These are phyloP conservation scores for Drosophila funebris DNA, from an alignment of 1,140 invertebrate species.

Conservation along the genomic window DNA sequence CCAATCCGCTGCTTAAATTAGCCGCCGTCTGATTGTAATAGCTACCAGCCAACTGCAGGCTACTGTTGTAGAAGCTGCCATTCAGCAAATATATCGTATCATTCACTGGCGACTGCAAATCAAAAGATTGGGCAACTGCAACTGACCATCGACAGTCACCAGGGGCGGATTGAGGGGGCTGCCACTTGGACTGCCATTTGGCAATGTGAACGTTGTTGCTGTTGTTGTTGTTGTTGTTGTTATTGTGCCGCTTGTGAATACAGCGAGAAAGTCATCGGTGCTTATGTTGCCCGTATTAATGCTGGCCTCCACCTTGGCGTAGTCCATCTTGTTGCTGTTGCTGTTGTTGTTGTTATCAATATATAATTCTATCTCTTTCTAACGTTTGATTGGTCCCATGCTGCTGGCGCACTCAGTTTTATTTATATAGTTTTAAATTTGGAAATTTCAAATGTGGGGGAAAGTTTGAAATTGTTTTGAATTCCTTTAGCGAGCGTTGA, in stretches of 20 bases:
- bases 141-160: conserved; percentile 70
- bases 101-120: conserved; percentile 44
- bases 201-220: neutral
- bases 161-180: conserved; percentile 73
- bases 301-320: conserved; percentile 61
- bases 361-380: conserved; percentile 40
- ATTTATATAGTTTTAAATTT: conserved; percentile 68
- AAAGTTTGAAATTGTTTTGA: conserved; percentile 31
- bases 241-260: conserved; percentile 56
- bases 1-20: conserved; percentile 26
- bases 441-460: neutral
- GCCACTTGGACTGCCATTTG: conserved; percentile 10
- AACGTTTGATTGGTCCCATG: conserved; percentile 75
- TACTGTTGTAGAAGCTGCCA: conserved; percentile 71
- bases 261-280: conserved; percentile 79
- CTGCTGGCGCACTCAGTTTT: conserved; percentile 42
- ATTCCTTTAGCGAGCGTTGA: conserved; percentile 13
- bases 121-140: conserved; percentile 62
- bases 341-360: conserved; percentile 10
- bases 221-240: conserved; percentile 9
- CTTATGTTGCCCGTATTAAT: conserved; percentile 82
- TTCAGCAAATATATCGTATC: conserved; percentile 74
- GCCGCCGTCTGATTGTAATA: conserved; percentile 61
- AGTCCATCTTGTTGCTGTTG: conserved; percentile 58
- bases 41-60: conserved; percentile 57